phyloP scores from a whole-genome alignment of 2,797 vertebrate genomes.

The Helicolenus hilgendorfi region DNA sequence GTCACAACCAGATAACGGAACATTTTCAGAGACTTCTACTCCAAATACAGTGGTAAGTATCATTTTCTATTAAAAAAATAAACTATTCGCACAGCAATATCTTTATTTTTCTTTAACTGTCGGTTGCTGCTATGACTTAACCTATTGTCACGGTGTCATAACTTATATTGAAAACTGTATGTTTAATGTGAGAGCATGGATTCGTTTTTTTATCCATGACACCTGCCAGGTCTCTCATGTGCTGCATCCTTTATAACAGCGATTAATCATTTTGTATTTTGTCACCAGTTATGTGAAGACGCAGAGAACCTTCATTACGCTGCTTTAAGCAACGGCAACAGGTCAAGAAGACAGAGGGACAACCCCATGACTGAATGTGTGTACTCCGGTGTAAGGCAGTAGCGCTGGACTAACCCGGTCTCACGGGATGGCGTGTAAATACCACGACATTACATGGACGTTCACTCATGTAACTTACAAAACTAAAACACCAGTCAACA shows the following conservation, averaged over 20 bases:
- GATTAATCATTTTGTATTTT: neutral
- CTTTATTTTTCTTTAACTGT: neutral
- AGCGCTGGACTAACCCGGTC: neutral
- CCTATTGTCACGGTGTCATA: neutral
- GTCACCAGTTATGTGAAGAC: conserved; percentile 1
- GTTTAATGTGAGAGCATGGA: neutral
- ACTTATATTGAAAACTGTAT: neutral
- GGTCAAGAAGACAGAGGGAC: conserved; percentile 1
- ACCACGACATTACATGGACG: no score
- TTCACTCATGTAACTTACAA: no score
- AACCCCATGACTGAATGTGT: conserved; percentile 7
- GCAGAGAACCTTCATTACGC: conserved; percentile 49
- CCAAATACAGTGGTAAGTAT: neutral
- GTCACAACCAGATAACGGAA: neutral
- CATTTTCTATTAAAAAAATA: no score
- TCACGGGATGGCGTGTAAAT: no score
- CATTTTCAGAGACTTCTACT: neutral
- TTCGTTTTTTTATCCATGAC: neutral
- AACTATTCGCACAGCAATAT: neutral
- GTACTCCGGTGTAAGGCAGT: conserved; percentile 45
- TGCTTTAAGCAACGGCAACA: conserved; percentile 18
- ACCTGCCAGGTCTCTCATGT: neutral
- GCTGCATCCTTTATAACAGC: neutral
- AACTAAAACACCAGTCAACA: no score
- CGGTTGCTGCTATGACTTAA: neutral